A percentile compares a stretch with the other conserved stretches of the same genome.
Conservation (phyloP, 2,113 vertebrate genomes). For the Empidonax alnorum region DNA sequence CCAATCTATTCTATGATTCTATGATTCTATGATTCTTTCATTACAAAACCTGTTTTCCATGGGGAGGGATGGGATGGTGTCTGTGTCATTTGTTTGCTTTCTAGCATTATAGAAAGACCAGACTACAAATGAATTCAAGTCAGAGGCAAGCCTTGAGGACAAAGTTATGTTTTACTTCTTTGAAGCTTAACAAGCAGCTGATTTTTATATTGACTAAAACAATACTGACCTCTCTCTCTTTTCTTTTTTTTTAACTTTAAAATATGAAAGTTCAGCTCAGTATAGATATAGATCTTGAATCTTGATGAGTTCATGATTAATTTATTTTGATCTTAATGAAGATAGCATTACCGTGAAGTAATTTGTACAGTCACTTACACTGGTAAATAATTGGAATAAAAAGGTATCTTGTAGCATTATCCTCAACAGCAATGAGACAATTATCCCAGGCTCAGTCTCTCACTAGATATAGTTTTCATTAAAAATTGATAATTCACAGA, state of each 20-base stretch:
- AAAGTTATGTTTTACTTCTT: constrained; percentile 19
- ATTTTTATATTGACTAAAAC: neutral
- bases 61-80: neutral
- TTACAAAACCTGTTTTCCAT: neutral
- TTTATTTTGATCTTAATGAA: neutral
- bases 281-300: neutral
- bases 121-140: neutral
- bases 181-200: constrained; percentile 33
- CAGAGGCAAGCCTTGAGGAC: constrained; percentile 13
- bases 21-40: no score
- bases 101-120: constrained; percentile 30
- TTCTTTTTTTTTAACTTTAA: no score
- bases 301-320: neutral
- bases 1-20: no score
- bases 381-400: constrained; percentile 8
- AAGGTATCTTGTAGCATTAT: neutral
- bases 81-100: constrained; percentile 8
- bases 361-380: constrained; percentile 37
- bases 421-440: constrained; percentile 25
- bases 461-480: constrained; percentile 61
- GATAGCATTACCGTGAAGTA: constrained; percentile 50
- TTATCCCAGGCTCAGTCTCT: constrained; percentile 35
- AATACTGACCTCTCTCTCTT: no score
- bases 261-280: constrained; percentile 10
- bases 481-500: constrained; percentile 70